Conservation (phyloP, 2,888 invertebrate genomes). For the Lobophora halterata region DNA sequence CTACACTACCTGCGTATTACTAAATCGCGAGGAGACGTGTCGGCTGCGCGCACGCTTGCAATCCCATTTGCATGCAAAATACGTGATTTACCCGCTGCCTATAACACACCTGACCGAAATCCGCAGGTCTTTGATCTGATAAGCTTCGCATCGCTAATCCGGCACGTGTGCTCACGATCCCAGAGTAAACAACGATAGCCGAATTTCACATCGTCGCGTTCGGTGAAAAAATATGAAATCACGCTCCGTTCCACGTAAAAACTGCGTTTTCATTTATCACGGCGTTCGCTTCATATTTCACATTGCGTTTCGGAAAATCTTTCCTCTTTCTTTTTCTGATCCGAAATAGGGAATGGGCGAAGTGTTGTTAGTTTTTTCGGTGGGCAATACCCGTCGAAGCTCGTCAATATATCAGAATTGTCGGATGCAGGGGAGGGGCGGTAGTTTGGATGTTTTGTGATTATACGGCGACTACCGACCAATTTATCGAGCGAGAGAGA, state of each 20-base stretch:
- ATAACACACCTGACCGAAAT: constrained; percentile 19
- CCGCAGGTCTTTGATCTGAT: constrained; percentile 31
- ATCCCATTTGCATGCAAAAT: constrained; percentile 45
- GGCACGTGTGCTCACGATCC: constrained; percentile 25
- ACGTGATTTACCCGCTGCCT: constrained; percentile 32
- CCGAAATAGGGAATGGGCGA: constrained; percentile 29
- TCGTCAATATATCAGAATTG: constrained; percentile 59
- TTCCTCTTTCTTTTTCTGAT: constrained; percentile 40
- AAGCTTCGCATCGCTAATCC: constrained; percentile 22
- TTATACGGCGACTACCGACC: constrained; percentile 47
- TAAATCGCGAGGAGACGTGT: constrained; percentile 41
- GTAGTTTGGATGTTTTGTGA: constrained; percentile 47
- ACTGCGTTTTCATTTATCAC: constrained; percentile 42
- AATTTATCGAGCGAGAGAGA: constrained; percentile 41
- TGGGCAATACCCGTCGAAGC: constrained; percentile 45
- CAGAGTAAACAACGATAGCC: constrained; percentile 22
- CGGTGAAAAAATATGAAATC: constrained; percentile 33
- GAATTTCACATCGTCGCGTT: constrained; percentile 3
- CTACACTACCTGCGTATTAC: constrained; percentile 40
- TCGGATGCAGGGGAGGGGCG: constrained; percentile 37
- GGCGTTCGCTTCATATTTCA: constrained; percentile 43
- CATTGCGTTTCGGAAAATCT: constrained; percentile 37
- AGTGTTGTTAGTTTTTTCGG: constrained; percentile 40
- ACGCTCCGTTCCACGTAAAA: constrained; percentile 24
- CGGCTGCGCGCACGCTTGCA: constrained; percentile 25